These are phyloP conservation scores for Cotesia glomerata DNA, from an alignment of 1,140 invertebrate genomes.

Conservation along the genomic window DNA sequence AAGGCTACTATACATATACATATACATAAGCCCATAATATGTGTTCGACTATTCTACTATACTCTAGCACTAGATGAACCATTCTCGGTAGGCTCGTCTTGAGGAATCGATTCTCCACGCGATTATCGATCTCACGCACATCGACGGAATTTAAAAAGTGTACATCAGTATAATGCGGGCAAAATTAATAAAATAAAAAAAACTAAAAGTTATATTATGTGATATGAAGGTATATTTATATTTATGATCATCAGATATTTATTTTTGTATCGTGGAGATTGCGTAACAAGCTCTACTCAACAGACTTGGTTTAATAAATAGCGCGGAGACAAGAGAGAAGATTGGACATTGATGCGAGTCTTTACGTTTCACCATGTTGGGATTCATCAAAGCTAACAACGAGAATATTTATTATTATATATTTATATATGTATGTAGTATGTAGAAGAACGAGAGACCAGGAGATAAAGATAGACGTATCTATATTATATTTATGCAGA, in stretches of 20 bases:
- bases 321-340: too few species aligned
- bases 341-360: too few species aligned
- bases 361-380: too few species aligned
- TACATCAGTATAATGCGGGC: neutral
- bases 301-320: too few species aligned
- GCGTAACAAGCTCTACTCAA: neutral
- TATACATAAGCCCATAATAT: neutral
- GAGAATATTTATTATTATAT: neutral
- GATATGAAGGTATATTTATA: neutral
- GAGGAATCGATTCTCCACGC: neutral
- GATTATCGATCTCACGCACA: neutral
- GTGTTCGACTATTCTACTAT: neutral
- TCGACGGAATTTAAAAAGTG: neutral
- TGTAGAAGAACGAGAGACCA: neutral
- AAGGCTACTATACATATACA: constrained; percentile 35
- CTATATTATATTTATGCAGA: neutral
- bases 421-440: neutral
- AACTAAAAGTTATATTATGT: neutral
- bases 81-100: neutral
- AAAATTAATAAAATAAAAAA: neutral
- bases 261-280: neutral
- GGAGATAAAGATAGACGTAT: constrained; percentile 2
- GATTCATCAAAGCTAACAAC: too few species aligned
- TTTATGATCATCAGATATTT: neutral
- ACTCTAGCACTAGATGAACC: neutral